Conservation (phyloP, 2,888 invertebrate species). For the Chrysina gloriosa region DNA sequence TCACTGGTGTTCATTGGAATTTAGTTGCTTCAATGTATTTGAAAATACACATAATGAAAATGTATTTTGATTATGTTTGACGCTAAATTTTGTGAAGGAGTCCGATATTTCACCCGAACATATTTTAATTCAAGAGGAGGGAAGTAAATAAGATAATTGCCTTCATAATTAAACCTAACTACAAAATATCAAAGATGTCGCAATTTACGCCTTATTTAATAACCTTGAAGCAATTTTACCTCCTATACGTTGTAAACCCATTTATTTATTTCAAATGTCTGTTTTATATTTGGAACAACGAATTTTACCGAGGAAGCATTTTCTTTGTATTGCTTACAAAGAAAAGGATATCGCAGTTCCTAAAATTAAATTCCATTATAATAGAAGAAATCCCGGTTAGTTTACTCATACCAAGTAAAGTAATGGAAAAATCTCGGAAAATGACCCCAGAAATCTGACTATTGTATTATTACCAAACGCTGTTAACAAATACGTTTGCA, state of each 20-base stretch:
- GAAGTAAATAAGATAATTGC: too few relatives aligned
- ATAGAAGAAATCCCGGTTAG: background rate
- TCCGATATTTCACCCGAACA: too few relatives aligned
- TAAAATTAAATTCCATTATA: constrained; percentile 23
- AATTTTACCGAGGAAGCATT: background rate
- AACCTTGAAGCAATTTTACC: background rate
- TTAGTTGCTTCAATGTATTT: too few relatives aligned
- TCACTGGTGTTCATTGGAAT: too few relatives aligned
- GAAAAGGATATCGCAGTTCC: background rate
- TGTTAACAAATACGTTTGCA: background rate
- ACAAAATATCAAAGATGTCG: too few relatives aligned
- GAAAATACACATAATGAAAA: too few relatives aligned
- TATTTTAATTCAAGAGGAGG: too few relatives aligned
- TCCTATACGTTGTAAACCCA: background rate
- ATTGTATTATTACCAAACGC: background rate
- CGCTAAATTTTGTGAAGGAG: too few relatives aligned
- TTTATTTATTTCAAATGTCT: background rate
- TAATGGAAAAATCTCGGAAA: constrained; percentile 1
- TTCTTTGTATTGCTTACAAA: background rate
- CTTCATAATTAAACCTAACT: too few relatives aligned
- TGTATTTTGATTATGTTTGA: too few relatives aligned
- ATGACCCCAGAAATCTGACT: background rate
- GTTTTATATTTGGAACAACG: background rate
- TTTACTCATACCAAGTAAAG: background rate
- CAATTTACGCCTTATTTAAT: background rate